These are phyloP conservation scores for Haliaeetus leucogaster DNA, from an alignment of 2,113 vertebrate species.

Conservation along the genomic window DNA sequence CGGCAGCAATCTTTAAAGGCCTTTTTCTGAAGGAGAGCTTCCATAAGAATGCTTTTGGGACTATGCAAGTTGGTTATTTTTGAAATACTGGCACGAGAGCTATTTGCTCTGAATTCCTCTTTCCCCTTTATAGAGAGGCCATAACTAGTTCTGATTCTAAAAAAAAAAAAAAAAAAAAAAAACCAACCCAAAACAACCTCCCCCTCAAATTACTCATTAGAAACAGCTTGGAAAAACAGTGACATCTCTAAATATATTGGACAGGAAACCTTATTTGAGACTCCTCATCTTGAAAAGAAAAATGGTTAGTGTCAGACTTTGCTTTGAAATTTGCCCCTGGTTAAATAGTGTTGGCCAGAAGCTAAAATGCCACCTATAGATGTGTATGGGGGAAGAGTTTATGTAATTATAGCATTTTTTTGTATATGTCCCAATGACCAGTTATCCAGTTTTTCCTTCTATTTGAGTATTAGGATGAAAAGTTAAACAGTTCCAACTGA, in stretches of 20 bases:
- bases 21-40: neutral
- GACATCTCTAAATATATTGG: neutral
- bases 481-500: neutral
- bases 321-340: neutral
- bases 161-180: constrained; percentile 11
- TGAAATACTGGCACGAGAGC: neutral
- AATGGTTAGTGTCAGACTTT: neutral
- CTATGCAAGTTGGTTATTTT: constrained; percentile 3
- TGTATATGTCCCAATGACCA: neutral
- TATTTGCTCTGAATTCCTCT: neutral
- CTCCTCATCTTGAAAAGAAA: neutral
- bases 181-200: neutral
- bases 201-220: neutral
- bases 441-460: neutral
- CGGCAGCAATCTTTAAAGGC: neutral
- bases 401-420: neutral
- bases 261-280: neutral
- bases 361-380: neutral
- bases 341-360: neutral
- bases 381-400: neutral
- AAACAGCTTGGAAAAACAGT: neutral
- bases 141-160: neutral
- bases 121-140: neutral
- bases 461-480: neutral
- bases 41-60: neutral